Percentiles rank a stretch among this genome's conserved stretches.
phyloP scores from a whole-genome alignment of 1,140 invertebrate species.

The Hylaeus anthracinus region DNA sequence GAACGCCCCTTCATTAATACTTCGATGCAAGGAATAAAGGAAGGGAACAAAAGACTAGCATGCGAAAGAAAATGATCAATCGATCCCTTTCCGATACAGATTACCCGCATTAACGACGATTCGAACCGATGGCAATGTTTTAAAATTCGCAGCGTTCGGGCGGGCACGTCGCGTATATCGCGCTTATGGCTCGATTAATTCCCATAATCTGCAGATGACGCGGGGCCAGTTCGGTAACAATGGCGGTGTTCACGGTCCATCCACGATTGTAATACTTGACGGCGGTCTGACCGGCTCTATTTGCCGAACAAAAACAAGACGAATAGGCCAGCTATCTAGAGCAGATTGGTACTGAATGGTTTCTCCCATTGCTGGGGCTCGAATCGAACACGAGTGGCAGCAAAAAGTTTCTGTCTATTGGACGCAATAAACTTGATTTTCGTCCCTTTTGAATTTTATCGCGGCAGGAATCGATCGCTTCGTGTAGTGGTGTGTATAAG shows the following conservation, averaged over 20 bases:
- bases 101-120: not conserved
- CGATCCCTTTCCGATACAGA: not conserved
- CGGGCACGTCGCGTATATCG: slow-evolving; percentile 13
- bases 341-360: slow-evolving; percentile 70
- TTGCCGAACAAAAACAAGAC: slow-evolving; percentile 70
- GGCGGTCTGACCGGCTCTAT: slow-evolving; percentile 39
- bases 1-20: no score
- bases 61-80: not conserved
- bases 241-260: slow-evolving; percentile 47
- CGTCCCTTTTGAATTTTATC: slow-evolving; percentile 51
- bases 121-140: slow-evolving; percentile 5
- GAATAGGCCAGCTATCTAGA: slow-evolving; percentile 71
- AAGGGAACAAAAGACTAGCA: not conserved
- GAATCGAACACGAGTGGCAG: slow-evolving; percentile 49
- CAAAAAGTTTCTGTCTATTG: slow-evolving; percentile 56
- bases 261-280: slow-evolving; percentile 61
- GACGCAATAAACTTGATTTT: slow-evolving; percentile 33
- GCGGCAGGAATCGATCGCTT: not conserved
- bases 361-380: slow-evolving; percentile 56
- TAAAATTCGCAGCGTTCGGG: slow-evolving; percentile 35
- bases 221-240: slow-evolving; percentile 64
- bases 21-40: not conserved
- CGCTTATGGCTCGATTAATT: slow-evolving; percentile 65
- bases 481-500: not conserved
- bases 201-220: slow-evolving; percentile 65